These are phyloP conservation scores for Hirtodrosophila duncani DNA, from an alignment of 2,888 invertebrate genomes.

Conservation along the genomic window DNA sequence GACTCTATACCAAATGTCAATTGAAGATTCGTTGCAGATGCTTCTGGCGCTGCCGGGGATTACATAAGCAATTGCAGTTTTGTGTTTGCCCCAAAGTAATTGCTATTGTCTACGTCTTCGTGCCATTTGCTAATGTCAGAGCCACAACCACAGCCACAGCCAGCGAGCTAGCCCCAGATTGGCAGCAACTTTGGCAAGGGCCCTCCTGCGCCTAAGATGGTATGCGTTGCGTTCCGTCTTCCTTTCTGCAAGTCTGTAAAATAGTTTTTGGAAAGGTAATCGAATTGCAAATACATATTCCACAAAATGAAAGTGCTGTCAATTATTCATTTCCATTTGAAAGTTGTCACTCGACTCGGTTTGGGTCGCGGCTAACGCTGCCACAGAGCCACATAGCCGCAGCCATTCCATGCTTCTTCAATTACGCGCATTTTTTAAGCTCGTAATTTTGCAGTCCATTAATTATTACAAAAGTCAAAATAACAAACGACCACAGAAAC, in stretches of 20 bases:
- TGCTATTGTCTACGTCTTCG: conserved; percentile 47
- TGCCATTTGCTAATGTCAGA: conserved; percentile 57
- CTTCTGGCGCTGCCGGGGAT: conserved; percentile 21
- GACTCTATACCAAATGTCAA: conserved; percentile 28
- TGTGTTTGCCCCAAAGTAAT: conserved; percentile 38
- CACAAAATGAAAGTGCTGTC: conserved; percentile 55
- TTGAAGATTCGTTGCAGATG: conserved; percentile 24
- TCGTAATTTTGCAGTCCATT: conserved; percentile 34
- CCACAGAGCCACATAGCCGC: not conserved
- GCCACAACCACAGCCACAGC: conserved; percentile 47
- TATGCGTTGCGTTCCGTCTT: not conserved
- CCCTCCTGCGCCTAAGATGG: not conserved
- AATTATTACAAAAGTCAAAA: conserved; percentile 19
- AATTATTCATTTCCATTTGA: conserved; percentile 57
- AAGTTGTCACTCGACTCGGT: conserved; percentile 58
- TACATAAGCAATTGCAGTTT: conserved; percentile 40
- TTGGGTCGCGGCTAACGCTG: not conserved
- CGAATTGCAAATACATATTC: conserved; percentile 51
- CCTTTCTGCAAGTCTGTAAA: conserved; percentile 20
- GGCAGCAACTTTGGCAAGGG: too few relatives aligned
- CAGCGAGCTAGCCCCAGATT: too few relatives aligned
- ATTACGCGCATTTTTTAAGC: conserved; percentile 43
- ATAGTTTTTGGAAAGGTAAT: conserved; percentile 43
- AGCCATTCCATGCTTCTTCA: conserved; percentile 34
- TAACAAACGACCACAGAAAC: conserved; percentile 37